Evolutionary conservation across 2,797 vertebrate species (phyloP), one percentile per base, ranked within the genome.

Genomic region (Rousettus madagascariensis): DNA sequence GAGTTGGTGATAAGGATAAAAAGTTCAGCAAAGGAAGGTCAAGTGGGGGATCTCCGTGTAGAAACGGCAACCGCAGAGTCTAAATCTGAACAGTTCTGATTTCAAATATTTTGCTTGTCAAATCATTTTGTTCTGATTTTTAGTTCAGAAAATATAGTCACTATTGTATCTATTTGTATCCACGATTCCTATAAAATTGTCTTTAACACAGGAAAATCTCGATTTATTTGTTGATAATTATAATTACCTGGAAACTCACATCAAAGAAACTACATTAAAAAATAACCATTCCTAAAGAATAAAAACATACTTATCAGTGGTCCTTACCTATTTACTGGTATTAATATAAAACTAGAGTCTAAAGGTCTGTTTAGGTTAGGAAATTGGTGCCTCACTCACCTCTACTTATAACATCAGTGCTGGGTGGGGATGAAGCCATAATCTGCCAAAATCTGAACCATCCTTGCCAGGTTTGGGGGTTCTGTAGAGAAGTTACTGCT

Each of bases 361-460:
- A 16, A 95, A 92, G 6, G 8, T 90, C 72, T 83, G 57, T 86
- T 94, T 92, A 90, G 59, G 51, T 38, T 30, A 94, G 20, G 26
- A 90, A 92, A 85, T 10, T 77, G 33, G 51, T 80, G 72, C 28
- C 94, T 95, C 59, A 96, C 94, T 97, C 90, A 97, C 94, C 90
- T 96, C 78, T 96, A 57, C 61, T 77, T 80, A 71, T 93, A 95
- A 53, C 74, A 91, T 96, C 87, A 94, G 46, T 74, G 61, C 10
- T 86, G 90, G 49, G 33, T 82, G 57, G 36, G 69, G 13, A 93
- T 20, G 41, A 93, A 95, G 84, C 51, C 71, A 93, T 66, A 79
- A 82, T 96, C 68, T 83, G 74, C 30, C 87, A 92, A 88, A 75
- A 66, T 83, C 33, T 83, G 28, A 30, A 90, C 33, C 53, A 86